phyloP scores from a whole-genome alignment of 2,888 invertebrate genomes.

The Metellina segmentata region DNA sequence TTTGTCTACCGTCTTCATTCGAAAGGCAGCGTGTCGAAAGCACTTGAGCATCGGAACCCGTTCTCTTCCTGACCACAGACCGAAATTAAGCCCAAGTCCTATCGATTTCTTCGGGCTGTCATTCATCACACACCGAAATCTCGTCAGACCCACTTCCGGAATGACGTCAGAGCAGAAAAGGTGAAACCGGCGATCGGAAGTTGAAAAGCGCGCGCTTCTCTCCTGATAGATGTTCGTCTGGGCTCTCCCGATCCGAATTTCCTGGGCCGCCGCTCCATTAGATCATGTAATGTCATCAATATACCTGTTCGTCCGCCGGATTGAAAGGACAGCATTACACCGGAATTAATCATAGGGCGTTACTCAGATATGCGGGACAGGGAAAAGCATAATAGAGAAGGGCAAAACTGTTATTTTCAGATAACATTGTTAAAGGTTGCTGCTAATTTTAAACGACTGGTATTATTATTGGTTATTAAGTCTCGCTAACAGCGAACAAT shows the following conservation, averaged over 20 bases:
- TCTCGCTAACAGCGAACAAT: no score
- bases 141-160: conserved; percentile 53
- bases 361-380: no score
- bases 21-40: no score
- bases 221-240: conserved; percentile 38
- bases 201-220: conserved; percentile 61
- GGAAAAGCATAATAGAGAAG: no score
- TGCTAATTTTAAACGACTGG: no score
- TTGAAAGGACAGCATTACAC: conserved; percentile 7
- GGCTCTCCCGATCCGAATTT: conserved; percentile 44
- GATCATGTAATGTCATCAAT: conserved; percentile 13
- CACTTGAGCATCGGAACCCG: no score
- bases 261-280: background rate
- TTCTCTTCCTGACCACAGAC: background rate
- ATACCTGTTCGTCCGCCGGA: conserved; percentile 23
- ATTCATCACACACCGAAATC: conserved; percentile 57
- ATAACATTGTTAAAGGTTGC: no score
- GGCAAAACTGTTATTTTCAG: no score
- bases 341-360: conserved; percentile 9
- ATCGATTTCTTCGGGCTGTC: conserved; percentile 66
- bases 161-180: conserved; percentile 45
- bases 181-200: conserved; percentile 51
- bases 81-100: background rate
- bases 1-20: no score
- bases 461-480: no score